These are phyloP conservation scores for Mongoloraphidia duomilia DNA, from an alignment of 2,888 invertebrate species.

Conservation along the genomic window DNA sequence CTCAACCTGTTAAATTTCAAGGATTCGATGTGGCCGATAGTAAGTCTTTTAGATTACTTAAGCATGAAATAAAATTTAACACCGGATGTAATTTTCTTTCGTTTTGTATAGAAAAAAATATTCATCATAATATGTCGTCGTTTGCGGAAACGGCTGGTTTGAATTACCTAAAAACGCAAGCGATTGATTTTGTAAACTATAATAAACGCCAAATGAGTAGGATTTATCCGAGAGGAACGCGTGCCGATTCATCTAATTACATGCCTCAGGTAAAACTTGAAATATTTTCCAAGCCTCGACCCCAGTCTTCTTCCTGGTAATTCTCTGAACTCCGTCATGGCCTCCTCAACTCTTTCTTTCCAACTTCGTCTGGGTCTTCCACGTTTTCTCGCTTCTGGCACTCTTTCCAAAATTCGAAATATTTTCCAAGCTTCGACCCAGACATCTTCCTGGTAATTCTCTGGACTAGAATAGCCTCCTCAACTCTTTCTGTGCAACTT, in stretches of 20 bases:
- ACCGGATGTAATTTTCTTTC: not conserved
- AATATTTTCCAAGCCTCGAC: no score
- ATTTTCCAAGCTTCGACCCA: no score
- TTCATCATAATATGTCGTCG: constrained; percentile 97
- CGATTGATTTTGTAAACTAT: constrained; percentile 99
- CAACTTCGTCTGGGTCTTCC: no score
- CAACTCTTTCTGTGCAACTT: no score
- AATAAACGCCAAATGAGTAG: constrained; percentile 99
- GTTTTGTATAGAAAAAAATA: constrained; percentile 66
- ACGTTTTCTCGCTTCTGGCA: no score
- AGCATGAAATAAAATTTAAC: no score
- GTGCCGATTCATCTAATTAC: constrained; percentile 98
- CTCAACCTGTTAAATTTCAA: constrained; percentile 97
- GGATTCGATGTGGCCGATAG: constrained; percentile 95
- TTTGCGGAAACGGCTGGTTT: constrained; percentile 96
- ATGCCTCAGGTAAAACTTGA: constrained; percentile 75
- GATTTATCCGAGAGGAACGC: constrained; percentile 96
- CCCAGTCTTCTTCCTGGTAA: no score
- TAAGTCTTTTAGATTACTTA: constrained; percentile 30
- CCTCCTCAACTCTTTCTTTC: no score
- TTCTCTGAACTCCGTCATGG: no score
- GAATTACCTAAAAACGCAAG: constrained; percentile 87
- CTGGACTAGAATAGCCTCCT: no score
- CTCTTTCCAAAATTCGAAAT: no score
- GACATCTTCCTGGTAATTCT: no score